phyloP scores from a whole-genome alignment of 2,113 vertebrate genomes.

The Leucosticte australis region DNA sequence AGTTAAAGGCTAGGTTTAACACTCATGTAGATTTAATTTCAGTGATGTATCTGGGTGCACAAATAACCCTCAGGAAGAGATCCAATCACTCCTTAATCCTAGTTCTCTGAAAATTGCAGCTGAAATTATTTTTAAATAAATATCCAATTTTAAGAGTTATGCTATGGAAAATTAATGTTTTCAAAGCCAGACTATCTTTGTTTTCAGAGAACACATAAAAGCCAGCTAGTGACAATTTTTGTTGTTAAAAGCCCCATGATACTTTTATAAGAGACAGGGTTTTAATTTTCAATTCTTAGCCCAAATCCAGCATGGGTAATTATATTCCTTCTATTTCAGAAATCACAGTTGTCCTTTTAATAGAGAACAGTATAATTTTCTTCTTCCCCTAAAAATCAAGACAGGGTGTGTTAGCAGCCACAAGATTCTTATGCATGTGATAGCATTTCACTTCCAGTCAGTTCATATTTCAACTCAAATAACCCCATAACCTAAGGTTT shows the following conservation, averaged over 20 bases:
- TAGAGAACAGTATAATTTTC: not conserved
- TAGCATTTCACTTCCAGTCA: not conserved
- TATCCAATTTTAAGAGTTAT: not conserved
- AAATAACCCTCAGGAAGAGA: not conserved
- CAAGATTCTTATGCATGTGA: not conserved
- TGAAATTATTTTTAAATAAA: not conserved
- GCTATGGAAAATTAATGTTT: not conserved
- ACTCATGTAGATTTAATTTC: not conserved
- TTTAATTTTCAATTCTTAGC: not conserved
- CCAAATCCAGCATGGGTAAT: not conserved
- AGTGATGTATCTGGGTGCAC: not conserved
- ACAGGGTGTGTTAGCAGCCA: not conserved
- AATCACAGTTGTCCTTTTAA: not conserved
- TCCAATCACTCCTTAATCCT: not conserved
- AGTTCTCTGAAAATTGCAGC: not conserved
- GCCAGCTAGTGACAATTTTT: not conserved
- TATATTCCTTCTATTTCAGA: not conserved
- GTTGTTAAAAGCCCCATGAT: not conserved
- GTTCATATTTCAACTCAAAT: not conserved
- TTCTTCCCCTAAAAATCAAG: not conserved
- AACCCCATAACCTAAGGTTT: not conserved
- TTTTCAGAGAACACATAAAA: not conserved
- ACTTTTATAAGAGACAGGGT: not conserved
- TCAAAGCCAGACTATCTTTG: not conserved
- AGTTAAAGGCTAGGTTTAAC: not conserved